Conservation (phyloP, 2,797 vertebrate species). For the Spea hammondii region DNA sequence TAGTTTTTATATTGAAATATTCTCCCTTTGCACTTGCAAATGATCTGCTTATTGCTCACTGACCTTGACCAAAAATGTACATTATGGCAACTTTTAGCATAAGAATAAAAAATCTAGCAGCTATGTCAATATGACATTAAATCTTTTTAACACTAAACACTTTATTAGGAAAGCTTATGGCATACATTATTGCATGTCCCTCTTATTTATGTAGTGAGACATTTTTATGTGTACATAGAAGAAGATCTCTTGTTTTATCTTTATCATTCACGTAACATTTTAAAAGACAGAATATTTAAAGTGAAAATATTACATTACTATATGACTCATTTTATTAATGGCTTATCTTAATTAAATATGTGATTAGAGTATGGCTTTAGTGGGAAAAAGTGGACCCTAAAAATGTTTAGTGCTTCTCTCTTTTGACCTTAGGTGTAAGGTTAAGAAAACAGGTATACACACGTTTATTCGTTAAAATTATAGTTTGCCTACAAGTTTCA, state of each 20-base stretch:
- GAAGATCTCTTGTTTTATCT: neutral
- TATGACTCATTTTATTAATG: no score
- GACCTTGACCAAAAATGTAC: neutral
- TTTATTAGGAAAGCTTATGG: constrained; percentile 1
- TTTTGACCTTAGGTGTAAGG: no score
- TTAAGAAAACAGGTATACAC: no score
- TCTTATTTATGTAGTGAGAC: neutral
- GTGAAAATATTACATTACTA: no score
- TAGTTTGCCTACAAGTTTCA: no score
- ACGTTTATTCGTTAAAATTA: no score
- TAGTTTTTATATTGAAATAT: neutral
- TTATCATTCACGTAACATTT: neutral
- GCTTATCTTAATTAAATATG: no score
- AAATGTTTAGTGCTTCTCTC: no score
- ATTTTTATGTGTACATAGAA: neutral
- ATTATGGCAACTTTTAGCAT: neutral
- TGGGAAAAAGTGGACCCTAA: no score
- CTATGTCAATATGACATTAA: neutral
- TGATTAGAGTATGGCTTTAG: no score
- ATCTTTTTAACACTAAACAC: neutral
- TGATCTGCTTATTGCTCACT: neutral
- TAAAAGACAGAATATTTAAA: neutral
- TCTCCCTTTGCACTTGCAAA: neutral
- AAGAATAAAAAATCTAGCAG: neutral
- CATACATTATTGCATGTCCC: neutral